Conservation (phyloP, 2,113 vertebrate species). For the Phylloscopus trochiloides region DNA sequence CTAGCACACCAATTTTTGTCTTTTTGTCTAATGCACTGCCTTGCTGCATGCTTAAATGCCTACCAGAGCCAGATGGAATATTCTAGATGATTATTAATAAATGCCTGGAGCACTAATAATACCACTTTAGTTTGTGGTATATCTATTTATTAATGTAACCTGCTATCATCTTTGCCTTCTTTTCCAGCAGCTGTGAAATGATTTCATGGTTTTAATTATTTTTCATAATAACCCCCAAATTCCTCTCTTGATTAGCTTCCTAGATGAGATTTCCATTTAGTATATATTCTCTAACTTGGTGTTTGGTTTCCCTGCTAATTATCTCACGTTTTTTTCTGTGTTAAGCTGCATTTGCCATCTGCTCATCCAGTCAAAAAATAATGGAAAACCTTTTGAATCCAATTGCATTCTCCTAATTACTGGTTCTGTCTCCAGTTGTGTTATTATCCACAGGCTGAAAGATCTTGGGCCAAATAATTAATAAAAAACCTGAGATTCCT, state of each 20-base stretch:
- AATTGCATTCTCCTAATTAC: constrained; percentile 29
- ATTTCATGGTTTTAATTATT: constrained; percentile 45
- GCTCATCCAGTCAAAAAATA: constrained; percentile 57
- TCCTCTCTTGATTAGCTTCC: constrained; percentile 60
- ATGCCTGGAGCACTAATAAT: background rate
- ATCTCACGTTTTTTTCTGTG: constrained; percentile 27
- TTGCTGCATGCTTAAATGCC: background rate
- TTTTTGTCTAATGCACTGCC: background rate
- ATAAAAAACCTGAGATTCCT: background rate
- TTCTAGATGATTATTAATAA: constrained; percentile 7
- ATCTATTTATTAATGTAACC: constrained; percentile 31
- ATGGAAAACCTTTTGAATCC: constrained; percentile 48
- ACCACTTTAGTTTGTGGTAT: background rate
- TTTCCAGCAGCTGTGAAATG: constrained; percentile 44
- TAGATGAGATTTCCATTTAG: constrained; percentile 62
- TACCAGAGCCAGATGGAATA: background rate
- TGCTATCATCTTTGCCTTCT: constrained; percentile 29
- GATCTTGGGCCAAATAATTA: constrained; percentile 42
- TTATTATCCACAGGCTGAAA: constrained; percentile 28
- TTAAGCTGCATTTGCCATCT: constrained; percentile 65
- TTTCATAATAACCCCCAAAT: constrained; percentile 51
- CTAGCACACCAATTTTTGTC: background rate
- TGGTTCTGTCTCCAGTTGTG: constrained; percentile 48
- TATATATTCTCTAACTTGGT: constrained; percentile 53
- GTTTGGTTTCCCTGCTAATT: constrained; percentile 62